phyloP scores from a whole-genome alignment of 2,113 vertebrate species.

The Microcebus murinus region DNA sequence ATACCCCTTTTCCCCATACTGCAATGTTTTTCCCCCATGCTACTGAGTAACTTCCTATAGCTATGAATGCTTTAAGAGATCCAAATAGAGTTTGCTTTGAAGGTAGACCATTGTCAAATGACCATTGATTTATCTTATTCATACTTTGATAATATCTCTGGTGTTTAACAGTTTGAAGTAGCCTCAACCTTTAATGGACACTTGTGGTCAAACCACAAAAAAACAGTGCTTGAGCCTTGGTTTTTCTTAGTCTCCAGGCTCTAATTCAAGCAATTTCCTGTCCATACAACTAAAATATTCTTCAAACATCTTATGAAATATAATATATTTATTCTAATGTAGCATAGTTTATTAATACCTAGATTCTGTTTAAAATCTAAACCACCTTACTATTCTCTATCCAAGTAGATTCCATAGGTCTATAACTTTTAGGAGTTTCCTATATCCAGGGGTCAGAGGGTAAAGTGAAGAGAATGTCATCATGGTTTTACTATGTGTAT shows the following conservation, averaged over 20 bases:
- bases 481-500: background rate
- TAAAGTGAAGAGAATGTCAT: background rate
- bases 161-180: constrained; percentile 59
- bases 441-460: background rate
- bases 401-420: background rate
- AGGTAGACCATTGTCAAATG: constrained; percentile 21
- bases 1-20: background rate
- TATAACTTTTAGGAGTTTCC: background rate
- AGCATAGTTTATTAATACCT: background rate
- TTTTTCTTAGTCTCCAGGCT: constrained; percentile 51
- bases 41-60: background rate
- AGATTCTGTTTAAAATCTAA: background rate
- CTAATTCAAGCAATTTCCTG: constrained; percentile 59
- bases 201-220: constrained; percentile 63
- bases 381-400: background rate
- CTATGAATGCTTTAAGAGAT: background rate
- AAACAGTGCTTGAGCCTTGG: background rate
- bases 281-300: background rate
- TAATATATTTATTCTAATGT: background rate
- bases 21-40: background rate
- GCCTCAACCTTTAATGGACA: constrained; percentile 57
- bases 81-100: background rate
- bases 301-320: constrained; percentile 21
- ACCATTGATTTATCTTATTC: constrained; percentile 58
- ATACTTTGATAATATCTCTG: constrained; percentile 23